Evolutionary conservation across 1,140 invertebrate genomes (phyloP), one percentile per base, ranked within the genome.

Genomic region (Tetramorium alpestre): DNA sequence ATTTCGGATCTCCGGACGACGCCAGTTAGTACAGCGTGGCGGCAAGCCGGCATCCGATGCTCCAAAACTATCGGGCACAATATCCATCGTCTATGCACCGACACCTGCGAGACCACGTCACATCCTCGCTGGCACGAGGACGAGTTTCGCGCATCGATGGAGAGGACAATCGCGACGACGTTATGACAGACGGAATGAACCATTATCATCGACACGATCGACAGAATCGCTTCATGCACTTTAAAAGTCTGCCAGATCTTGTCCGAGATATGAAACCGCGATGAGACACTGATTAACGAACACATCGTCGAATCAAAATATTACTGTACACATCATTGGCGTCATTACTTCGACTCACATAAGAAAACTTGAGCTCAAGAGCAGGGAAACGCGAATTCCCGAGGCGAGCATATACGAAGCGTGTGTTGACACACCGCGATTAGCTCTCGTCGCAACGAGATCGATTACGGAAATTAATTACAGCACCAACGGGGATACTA

Each of bases 11-110:
- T 38, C 92, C 93, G 65, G 94, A 93, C 56, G 89, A 93, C 56
- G 87, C 91, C 87, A 95, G 94, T 95, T 95, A 95, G 93, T 95
- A 95, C 87, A 90, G 94, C 94, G 94, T 95, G 94, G 94, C 92
- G 94, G 94, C 94, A 92, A 73, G 62, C 91, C 80, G 76, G 33
- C 80, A 85, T 16, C 51, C 75, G 28, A 54, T 47, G 62, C 18
- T 67, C 13, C 64, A 49, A 22, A 13, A 70, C 16, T 65, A 58
- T n/a, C 64, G 67, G 13, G 44, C 49, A 76, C 22, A 54, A 22
- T 70, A 72, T 47, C 64, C 69, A 11, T 84, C 73, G 54, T 47
- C 67, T n/a, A 41, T 18, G 33, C 33, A 62, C 22, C 73, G 69
- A 73, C 70, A 85, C 22, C 47, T 47, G 56, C 47, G 44, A 18